Conservation (phyloP, 2,797 vertebrate species). For the Poecile montanus region DNA sequence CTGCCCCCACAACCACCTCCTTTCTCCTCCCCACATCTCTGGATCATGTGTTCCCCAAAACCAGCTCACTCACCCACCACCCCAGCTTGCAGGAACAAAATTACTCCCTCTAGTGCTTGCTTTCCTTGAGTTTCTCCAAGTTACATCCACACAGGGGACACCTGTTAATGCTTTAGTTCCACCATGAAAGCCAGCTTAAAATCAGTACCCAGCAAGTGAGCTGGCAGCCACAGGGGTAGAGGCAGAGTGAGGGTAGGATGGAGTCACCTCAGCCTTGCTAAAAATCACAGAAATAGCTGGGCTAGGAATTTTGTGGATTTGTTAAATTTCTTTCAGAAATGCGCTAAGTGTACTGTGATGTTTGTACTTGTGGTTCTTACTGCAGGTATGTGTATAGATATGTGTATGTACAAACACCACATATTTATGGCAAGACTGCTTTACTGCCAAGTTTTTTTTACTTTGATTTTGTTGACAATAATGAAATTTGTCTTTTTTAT, state of each 20-base stretch:
- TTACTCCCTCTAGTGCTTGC: background rate
- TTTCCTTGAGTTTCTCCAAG: background rate
- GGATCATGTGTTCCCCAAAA: accelerated
- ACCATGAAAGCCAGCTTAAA: accelerated
- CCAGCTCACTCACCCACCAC: background rate
- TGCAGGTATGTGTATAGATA: background rate
- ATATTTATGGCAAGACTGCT: background rate
- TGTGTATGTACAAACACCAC: background rate
- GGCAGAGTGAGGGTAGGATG: background rate
- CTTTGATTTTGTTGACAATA: background rate
- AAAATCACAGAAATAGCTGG: background rate
- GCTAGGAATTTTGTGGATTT: background rate
- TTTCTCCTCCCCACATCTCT: background rate
- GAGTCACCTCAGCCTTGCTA: background rate
- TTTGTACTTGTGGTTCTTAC: background rate
- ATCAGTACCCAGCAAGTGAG: background rate
- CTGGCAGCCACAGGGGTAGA: background rate
- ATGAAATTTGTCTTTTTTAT: background rate
- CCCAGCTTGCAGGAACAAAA: background rate
- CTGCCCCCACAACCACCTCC: background rate
- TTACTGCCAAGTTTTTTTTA: background rate
- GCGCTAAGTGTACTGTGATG: background rate
- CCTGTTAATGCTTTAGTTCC: background rate
- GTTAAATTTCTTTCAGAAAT: background rate
- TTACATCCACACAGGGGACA: background rate